Base-by-base conservation (phyloP, 1,140 invertebrate genomes). In the Steinernema khuongi region DNA sequence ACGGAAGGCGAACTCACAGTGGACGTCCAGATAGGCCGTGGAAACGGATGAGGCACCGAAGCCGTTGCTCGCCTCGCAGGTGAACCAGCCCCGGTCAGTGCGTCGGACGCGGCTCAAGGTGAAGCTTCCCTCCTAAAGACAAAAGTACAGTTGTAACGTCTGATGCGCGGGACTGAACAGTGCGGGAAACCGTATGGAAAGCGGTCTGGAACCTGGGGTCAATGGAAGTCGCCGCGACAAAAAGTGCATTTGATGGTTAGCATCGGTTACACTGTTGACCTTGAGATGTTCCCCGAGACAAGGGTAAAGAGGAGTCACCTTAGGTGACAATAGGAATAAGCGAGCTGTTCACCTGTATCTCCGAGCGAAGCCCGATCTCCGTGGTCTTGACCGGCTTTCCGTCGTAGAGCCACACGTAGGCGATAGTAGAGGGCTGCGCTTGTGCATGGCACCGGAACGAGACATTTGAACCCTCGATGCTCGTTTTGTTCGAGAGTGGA, bases 81-180 rank as follows among this genome's bases (percentile, higher is more conserved):
- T 68, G 68, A 79, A 83, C 79, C 74, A 81, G 14, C 81, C 81
- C 7, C 44, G 29, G 67, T 83, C 81, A 1, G 60, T 67, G 31
- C 75, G 72, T 31, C 73, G 66, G 26, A 84, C 74, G 4, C 74
- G 69, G 36, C 60, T 73, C 31, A 83, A 73, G 14, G 79, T 76
- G 43, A 83, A 82, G 18, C 81, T 80, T 30, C 81, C 81, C n/a
- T 83, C 71, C 82, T 84, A 68, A 67, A 79, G 70, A 43, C 22
- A 72, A 31, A 60, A 43, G 29, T 68, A 26, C 68, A 30, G 60
- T 28, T 28, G 17, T 29, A 36, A 50, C 30, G 31, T 33, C 18
- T 31, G 26, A 1, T 4, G 14, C 50, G 26, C 19, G 50, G n/a
- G n/a, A n/a, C n/a, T n/a, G n/a, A n/a, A n/a, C n/a, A 60, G 14